Evolutionary conservation across 1,140 invertebrate genomes (phyloP).

Genomic region (Drosophila tsacasi): DNA sequence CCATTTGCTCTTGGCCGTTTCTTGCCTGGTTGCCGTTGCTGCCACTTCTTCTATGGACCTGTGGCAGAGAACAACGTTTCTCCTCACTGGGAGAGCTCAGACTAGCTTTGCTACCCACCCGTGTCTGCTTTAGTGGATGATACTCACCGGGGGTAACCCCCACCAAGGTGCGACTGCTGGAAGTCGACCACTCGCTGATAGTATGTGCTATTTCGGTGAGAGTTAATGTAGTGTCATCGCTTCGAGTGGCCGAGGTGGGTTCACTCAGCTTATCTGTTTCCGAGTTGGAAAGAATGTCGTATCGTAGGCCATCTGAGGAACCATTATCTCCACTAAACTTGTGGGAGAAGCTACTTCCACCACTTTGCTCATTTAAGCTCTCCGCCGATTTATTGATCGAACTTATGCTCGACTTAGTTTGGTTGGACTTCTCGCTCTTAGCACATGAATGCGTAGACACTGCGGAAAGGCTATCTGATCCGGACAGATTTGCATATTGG

Average conservation of each 20-base stretch:
- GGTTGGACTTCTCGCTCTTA: conserved; percentile 88
- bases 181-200: conserved; percentile 88
- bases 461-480: conserved; percentile 87
- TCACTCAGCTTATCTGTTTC: conserved; percentile 86
- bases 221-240: conserved; percentile 87
- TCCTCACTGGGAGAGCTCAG: conserved; percentile 78
- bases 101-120: conserved; percentile 47
- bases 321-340: conserved; percentile 84
- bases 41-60: conserved; percentile 72
- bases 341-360: conserved; percentile 78
- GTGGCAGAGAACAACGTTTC: conserved; percentile 69
- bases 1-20: conserved; percentile 36
- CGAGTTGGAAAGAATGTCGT: conserved; percentile 88
- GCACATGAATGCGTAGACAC: conserved; percentile 87
- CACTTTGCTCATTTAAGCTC: conserved; percentile 81
- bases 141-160: conserved; percentile 85
- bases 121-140: conserved; percentile 74
- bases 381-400: conserved; percentile 85
- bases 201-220: conserved; percentile 86
- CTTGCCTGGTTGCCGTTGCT: conserved; percentile 76
- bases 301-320: conserved; percentile 83
- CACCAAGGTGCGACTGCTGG: conserved; percentile 87
- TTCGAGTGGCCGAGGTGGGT: conserved; percentile 87
- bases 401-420: conserved; percentile 86
- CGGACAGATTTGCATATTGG: conserved; percentile 90